Conservation (phyloP, 2,888 invertebrate species). For the Metalampra italica region DNA sequence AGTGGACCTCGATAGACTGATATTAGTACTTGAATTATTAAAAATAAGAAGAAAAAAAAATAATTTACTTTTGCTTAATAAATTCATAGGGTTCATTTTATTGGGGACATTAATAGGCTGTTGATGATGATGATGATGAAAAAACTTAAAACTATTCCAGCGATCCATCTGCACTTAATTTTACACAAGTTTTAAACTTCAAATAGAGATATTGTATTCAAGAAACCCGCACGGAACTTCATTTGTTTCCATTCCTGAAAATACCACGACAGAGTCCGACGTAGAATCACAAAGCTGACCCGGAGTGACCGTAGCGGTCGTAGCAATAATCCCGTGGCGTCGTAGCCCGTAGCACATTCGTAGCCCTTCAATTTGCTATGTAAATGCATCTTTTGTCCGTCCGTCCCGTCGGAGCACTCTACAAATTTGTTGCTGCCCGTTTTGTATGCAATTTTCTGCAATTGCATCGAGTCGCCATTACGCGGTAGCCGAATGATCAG, state of each 20-base stretch:
- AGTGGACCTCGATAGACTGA: no score
- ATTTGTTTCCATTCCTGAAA: background rate
- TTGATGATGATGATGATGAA: no score
- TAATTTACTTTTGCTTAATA: no score
- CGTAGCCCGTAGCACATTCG: slow-evolving; percentile 16
- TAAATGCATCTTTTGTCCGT: slow-evolving; percentile 72
- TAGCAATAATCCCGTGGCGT: slow-evolving; percentile 7
- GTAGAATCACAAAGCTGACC: slow-evolving; percentile 5
- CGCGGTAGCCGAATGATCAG: no score
- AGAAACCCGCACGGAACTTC: background rate
- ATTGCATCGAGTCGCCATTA: slow-evolving; percentile 22
- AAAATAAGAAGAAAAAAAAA: no score
- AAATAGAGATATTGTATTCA: no score
- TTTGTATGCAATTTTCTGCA: slow-evolving; percentile 47
- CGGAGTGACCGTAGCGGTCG: slow-evolving; percentile 5
- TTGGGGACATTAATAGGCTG: no score
- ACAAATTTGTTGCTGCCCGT: slow-evolving; percentile 47
- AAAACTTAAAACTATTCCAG: no score
- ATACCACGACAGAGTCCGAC: background rate
- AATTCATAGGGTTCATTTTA: no score
- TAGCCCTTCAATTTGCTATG: slow-evolving; percentile 76
- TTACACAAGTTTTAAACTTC: no score
- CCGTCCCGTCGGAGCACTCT: slow-evolving; percentile 43
- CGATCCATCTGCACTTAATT: no score
- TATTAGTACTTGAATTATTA: no score